phyloP scores from a whole-genome alignment of 64 coral and sea anemone genomes.

The Montipora efflorescens region DNA sequence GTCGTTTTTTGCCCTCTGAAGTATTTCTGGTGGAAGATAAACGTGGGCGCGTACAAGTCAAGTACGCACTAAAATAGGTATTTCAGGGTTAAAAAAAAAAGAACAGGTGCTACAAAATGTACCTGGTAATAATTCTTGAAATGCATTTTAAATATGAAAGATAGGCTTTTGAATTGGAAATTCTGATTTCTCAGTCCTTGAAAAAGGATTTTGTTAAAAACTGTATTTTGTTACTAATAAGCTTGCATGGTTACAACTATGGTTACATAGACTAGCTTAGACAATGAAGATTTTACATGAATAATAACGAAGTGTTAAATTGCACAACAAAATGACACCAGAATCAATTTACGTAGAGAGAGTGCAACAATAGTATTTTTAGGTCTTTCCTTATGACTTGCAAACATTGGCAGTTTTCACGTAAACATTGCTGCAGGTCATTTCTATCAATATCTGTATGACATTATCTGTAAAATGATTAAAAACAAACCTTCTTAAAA shows the following conservation, averaged over 20 bases:
- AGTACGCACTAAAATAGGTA: background rate
- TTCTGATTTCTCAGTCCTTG: no score
- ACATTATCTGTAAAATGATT: background rate
- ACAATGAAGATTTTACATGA: background rate
- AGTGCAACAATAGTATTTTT: background rate
- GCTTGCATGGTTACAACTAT: background rate
- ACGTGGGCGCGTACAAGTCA: background rate
- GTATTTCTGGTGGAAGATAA: background rate
- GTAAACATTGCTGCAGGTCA: background rate
- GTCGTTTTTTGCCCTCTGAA: background rate
- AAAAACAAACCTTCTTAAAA: background rate
- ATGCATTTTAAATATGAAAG: background rate
- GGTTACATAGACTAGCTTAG: background rate
- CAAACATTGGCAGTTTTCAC: background rate
- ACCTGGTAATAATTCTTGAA: background rate
- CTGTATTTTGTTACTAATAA: background rate
- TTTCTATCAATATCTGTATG: conserved; percentile 9
- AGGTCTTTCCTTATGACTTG: background rate
- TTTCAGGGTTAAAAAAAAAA: background rate
- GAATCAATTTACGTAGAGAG: background rate
- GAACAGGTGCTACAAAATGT: background rate
- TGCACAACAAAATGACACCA: background rate
- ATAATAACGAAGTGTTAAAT: background rate
- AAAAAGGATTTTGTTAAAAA: background rate
- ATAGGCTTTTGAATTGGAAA: background rate